phyloP scores from a whole-genome alignment of 2,113 vertebrate species.

The Grammomys surdaster region DNA sequence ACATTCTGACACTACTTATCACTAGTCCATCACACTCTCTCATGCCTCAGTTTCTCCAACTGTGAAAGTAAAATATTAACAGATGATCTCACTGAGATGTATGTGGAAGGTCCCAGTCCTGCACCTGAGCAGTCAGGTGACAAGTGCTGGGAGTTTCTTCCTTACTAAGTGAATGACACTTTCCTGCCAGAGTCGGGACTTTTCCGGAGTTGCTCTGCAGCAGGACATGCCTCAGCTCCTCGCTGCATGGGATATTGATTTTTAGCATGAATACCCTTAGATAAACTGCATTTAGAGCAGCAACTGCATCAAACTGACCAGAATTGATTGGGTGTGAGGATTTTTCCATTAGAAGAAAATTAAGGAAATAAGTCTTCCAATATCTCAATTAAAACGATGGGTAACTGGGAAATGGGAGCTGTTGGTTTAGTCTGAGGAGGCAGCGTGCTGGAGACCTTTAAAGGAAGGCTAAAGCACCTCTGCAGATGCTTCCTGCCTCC shows the following conservation, averaged over 20 bases:
- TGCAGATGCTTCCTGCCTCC: background rate
- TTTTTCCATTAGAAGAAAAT: conserved; percentile 87
- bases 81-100: background rate
- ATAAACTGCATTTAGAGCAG: conserved; percentile 81
- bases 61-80: background rate
- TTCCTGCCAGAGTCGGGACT: background rate
- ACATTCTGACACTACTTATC: background rate
- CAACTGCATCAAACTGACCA: conserved; percentile 77
- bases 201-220: background rate
- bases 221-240: conserved; percentile 64
- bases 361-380: conserved; percentile 84
- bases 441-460: conserved; percentile 46
- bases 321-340: conserved; percentile 84
- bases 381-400: conserved; percentile 77
- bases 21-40: background rate
- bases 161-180: too few relatives aligned
- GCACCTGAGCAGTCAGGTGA: background rate
- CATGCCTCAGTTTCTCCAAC: background rate
- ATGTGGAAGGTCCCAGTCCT: background rate
- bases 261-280: conserved; percentile 77
- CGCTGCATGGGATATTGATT: conserved; percentile 80
- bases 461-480: background rate
- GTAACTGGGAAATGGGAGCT: conserved; percentile 43
- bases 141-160: background rate
- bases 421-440: conserved; percentile 26